Conservation (phyloP, 2,888 invertebrate species). For the Mylabris sibirica region DNA sequence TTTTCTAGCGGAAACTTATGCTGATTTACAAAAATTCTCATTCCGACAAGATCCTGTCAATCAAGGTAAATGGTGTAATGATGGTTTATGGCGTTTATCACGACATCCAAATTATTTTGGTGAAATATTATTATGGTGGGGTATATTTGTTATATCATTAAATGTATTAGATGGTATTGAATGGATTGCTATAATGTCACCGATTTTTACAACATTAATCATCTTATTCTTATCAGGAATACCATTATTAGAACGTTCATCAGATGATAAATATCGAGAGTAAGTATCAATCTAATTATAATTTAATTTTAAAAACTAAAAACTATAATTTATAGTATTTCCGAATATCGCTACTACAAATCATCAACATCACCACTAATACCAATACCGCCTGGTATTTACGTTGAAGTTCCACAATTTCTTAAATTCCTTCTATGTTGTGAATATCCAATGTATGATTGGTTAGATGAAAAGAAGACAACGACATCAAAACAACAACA, state of each 20-base stretch:
- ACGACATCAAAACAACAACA: constrained; percentile 52
- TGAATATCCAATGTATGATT: constrained; percentile 88
- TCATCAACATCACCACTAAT: constrained; percentile 87
- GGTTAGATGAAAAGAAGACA: constrained; percentile 68
- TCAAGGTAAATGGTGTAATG: constrained; percentile 92
- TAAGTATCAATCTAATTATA: constrained; percentile 57
- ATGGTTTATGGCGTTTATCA: constrained; percentile 84
- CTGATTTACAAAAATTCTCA: constrained; percentile 91
- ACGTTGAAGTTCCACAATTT: constrained; percentile 84
- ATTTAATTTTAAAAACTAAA: neutral
- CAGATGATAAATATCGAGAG: constrained; percentile 90
- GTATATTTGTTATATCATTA: constrained; percentile 87
- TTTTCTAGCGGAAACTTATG: constrained; percentile 85
- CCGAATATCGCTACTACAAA: constrained; percentile 88
- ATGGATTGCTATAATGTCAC: constrained; percentile 87
- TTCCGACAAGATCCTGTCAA: constrained; percentile 89
- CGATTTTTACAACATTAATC: constrained; percentile 85
- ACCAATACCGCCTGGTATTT: constrained; percentile 86
- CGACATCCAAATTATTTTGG: constrained; percentile 96
- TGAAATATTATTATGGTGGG: constrained; percentile 94
- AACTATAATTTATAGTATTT: constrained; percentile 70
- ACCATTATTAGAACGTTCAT: constrained; percentile 84
- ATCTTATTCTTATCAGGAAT: constrained; percentile 91
- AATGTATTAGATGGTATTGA: constrained; percentile 86
- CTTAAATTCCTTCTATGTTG: constrained; percentile 86